Conservation (phyloP, 2,113 vertebrate genomes). For the Caracal caracal region DNA sequence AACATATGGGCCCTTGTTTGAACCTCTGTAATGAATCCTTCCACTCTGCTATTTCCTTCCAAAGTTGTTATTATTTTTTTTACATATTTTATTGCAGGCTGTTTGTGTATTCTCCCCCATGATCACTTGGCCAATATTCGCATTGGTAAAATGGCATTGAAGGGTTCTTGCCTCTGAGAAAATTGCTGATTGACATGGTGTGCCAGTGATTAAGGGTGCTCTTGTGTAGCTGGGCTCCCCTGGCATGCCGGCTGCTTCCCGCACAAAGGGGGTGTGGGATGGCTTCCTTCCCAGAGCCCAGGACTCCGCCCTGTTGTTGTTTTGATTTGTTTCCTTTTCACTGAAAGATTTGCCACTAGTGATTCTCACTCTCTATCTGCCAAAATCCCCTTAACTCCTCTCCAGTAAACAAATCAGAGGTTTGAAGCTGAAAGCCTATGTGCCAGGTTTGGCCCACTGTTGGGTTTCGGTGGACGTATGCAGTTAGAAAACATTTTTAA, state of each 20-base stretch:
- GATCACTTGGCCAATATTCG: slow-evolving; percentile 81
- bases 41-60: slow-evolving; percentile 86
- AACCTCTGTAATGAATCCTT: slow-evolving; percentile 88
- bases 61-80: slow-evolving; percentile 82
- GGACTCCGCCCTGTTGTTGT: slow-evolving; percentile 21
- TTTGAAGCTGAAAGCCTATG: not conserved
- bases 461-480: not conserved
- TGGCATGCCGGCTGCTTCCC: not conserved
- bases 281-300: not conserved
- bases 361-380: not conserved
- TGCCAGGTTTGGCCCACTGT: not conserved
- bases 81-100: slow-evolving; percentile 84
- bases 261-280: not conserved
- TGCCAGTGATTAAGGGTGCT: slow-evolving; percentile 61
- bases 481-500: not conserved
- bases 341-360: not conserved
- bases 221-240: not conserved
- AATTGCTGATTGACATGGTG: slow-evolving; percentile 78
- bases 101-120: slow-evolving; percentile 83
- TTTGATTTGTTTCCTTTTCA: slow-evolving; percentile 40
- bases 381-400: not conserved
- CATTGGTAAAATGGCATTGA: slow-evolving; percentile 80
- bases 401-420: not conserved
- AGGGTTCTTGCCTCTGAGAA: slow-evolving; percentile 78
- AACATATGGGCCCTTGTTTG: slow-evolving; percentile 86